These are phyloP conservation scores for Zaprionus inermis DNA, from an alignment of 1,140 invertebrate species.

Conservation along the genomic window DNA sequence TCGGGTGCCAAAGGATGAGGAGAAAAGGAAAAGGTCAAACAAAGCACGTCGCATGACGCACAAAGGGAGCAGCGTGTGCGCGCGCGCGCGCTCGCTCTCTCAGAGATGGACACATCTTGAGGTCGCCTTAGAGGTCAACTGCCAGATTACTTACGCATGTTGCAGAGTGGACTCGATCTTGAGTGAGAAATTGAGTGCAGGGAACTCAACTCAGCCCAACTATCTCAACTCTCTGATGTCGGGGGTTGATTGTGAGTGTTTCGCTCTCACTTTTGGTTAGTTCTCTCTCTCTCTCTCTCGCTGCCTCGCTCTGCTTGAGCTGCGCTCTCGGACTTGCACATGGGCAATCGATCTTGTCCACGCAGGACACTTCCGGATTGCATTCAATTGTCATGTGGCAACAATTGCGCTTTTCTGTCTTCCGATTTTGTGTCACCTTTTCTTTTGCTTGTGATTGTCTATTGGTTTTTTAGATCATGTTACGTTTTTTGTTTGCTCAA, in stretches of 20 bases:
- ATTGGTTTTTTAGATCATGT: slow-evolving; percentile 83
- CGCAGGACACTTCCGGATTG: slow-evolving; percentile 78
- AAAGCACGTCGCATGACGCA: slow-evolving; percentile 40
- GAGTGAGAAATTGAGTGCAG: slow-evolving; percentile 1
- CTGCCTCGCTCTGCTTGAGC: background rate
- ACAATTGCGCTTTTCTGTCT: slow-evolving; percentile 74
- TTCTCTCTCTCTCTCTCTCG: slow-evolving; percentile 5
- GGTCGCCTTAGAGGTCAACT: slow-evolving; percentile 79
- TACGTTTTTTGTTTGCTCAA: slow-evolving; percentile 58
- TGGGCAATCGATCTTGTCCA: slow-evolving; percentile 73
- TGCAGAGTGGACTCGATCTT: slow-evolving; percentile 2
- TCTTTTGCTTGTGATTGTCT: slow-evolving; percentile 42
- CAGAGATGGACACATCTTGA: slow-evolving; percentile 49
- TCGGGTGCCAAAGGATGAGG: slow-evolving; percentile 59
- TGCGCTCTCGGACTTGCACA: slow-evolving; percentile 27
- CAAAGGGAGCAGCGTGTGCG: slow-evolving; percentile 65
- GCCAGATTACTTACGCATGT: slow-evolving; percentile 46
- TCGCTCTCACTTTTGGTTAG: slow-evolving; percentile 9
- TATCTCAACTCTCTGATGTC: background rate
- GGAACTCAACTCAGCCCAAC: background rate
- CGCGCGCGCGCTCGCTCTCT: slow-evolving; percentile 27
- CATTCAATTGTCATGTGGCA: slow-evolving; percentile 72
- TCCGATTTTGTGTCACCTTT: slow-evolving; percentile 68
- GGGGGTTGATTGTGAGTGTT: slow-evolving; percentile 23
- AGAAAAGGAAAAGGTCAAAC: slow-evolving; percentile 66